These are phyloP conservation scores for Caenorhabditis uteleia DNA, from an alignment of 2,888 invertebrate species.

Conservation along the genomic window DNA sequence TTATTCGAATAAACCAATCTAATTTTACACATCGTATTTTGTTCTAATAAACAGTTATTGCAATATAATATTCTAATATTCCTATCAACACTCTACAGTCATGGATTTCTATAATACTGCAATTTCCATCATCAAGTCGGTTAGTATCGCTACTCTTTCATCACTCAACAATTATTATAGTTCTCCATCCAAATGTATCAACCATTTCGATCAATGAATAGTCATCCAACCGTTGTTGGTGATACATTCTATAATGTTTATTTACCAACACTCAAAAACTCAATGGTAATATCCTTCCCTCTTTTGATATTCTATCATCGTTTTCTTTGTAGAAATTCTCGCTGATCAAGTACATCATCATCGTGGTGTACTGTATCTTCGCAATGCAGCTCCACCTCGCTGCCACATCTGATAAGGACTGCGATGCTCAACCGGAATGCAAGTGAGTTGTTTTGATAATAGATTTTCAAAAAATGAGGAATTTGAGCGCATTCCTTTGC, in stretches of 20 bases:
- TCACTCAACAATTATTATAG: neutral
- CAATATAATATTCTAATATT: no score
- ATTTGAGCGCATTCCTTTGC: conserved; percentile 13
- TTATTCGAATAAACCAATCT: no score
- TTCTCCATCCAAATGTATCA: neutral
- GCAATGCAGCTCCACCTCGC: conserved; percentile 31
- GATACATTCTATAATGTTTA: conserved; percentile 1
- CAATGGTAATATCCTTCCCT: no score
- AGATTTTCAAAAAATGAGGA: neutral
- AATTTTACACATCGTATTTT: no score
- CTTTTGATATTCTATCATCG: neutral
- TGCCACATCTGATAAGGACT: conserved; percentile 11
- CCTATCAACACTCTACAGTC: no score
- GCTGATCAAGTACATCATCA: conserved; percentile 11
- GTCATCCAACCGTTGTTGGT: conserved; percentile 1
- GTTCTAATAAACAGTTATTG: no score
- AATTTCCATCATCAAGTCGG: no score
- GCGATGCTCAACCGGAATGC: conserved; percentile 3
- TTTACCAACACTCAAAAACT: neutral
- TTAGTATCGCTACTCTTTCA: no score
- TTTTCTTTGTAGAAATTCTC: conserved; percentile 18
- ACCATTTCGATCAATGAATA: conserved; percentile 1
- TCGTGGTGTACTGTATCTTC: conserved; percentile 25
- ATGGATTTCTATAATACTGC: no score
- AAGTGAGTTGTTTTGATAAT: neutral